phyloP scores from a whole-genome alignment of 2,797 vertebrate species.

The Coendou prehensilis region DNA sequence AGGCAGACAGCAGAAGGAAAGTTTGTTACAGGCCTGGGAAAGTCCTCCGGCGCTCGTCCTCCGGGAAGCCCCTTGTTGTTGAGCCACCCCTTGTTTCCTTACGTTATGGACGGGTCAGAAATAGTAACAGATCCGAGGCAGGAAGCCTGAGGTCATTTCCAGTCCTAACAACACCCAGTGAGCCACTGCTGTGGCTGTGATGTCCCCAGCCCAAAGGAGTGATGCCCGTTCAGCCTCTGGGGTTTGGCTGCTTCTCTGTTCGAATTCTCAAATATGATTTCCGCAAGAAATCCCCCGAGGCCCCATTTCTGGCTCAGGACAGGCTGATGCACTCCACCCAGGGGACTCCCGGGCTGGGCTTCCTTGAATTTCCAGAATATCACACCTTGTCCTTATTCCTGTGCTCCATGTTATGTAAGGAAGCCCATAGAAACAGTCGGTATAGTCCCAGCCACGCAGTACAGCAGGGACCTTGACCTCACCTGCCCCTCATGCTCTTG shows the following conservation, averaged over 20 bases:
- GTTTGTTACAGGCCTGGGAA: not conserved
- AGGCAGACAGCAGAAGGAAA: constrained; percentile 78
- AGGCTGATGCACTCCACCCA: constrained; percentile 58
- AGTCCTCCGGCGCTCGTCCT: not conserved
- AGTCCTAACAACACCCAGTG: not conserved
- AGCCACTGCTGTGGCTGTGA: not conserved
- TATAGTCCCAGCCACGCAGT: not conserved
- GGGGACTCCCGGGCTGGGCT: constrained; percentile 46
- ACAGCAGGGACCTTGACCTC: constrained; percentile 65
- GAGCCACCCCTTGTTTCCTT: not conserved
- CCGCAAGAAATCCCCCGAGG: constrained; percentile 72
- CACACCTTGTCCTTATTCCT: constrained; percentile 64
- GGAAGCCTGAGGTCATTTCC: not conserved
- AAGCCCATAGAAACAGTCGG: constrained; percentile 41
- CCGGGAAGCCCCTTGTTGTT: not conserved
- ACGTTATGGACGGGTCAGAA: not conserved
- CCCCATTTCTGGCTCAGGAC: constrained; percentile 67
- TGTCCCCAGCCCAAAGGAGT: constrained; percentile 47
- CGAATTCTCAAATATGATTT: constrained; percentile 71
- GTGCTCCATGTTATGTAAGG: constrained; percentile 24
- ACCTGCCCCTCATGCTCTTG: not conserved
- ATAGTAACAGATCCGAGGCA: not conserved
- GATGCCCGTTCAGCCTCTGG: constrained; percentile 54
- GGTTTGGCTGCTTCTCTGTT: constrained; percentile 66
- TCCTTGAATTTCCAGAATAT: constrained; percentile 71